phyloP scores from a whole-genome alignment of 2,888 invertebrate genomes.

The Cetonia aurata region DNA sequence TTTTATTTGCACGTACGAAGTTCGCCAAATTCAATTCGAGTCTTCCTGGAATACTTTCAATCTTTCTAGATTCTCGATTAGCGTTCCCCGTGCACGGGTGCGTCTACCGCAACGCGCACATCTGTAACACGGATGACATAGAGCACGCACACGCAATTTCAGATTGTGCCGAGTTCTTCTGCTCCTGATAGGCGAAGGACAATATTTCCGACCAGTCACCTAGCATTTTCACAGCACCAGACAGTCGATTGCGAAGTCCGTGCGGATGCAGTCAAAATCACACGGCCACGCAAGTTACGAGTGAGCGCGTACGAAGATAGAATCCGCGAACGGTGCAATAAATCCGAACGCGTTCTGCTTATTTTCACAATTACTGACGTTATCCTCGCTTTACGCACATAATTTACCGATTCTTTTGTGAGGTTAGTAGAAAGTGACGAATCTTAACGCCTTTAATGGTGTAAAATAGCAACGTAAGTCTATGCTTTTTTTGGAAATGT shows the following conservation, averaged over 20 bases:
- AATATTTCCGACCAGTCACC: slow-evolving; percentile 8
- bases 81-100: neutral
- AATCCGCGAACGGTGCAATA: no score
- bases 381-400: neutral
- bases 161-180: slow-evolving; percentile 29
- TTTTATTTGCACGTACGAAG: no score
- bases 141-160: neutral
- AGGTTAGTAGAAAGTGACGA: slow-evolving; percentile 10
- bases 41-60: no score
- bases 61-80: no score
- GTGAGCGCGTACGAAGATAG: no score
- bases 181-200: slow-evolving; percentile 37
- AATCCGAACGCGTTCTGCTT: slow-evolving; percentile 11
- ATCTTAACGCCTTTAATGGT: neutral
- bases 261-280: slow-evolving; percentile 15
- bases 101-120: no score
- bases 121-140: no score
- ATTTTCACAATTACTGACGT: slow-evolving; percentile 14
- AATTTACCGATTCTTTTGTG: slow-evolving; percentile 6
- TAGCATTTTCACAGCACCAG: neutral
- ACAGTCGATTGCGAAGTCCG: slow-evolving; percentile 39
- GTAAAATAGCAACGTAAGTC: slow-evolving; percentile 8
- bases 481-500: neutral
- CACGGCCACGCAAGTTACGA: neutral
- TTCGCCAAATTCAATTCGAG: no score